Evolutionary conservation across 2,888 invertebrate species (phyloP), one percentile per base, ranked within the genome.

Genomic region (Adineta ricciae): DNA sequence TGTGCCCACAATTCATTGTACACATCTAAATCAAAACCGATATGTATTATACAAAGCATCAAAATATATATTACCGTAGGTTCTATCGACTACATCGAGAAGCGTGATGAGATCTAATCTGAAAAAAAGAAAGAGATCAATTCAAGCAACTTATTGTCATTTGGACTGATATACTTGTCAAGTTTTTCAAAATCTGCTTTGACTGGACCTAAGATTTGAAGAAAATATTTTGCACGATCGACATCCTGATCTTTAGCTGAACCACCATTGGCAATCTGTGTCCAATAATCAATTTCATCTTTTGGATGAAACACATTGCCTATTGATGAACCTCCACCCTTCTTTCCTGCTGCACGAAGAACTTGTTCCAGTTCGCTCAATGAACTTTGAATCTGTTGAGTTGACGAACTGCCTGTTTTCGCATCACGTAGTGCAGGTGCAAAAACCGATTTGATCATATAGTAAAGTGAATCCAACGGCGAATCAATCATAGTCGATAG

Each of bases 1-100:
- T 90, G 90, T 87, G 95, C 94, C 98, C 97, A 98, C n/a, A 98
- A 91, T 89, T 97, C 96, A 90, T 98, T 97, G 38, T 86, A 86
- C 3, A 56, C 50, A 38, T 85, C 85, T 64, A 27, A 32, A 64
- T 27, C 2, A 46, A 46, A n/a, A n/a, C n/a, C n/a, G n/a, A n/a
- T n/a, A n/a, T n/a, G n/a, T n/a, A n/a, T n/a, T n/a, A n/a, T n/a
- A n/a, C n/a, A n/a, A n/a, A n/a, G n/a, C n/a, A n/a, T n/a, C n/a
- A n/a, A n/a, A n/a, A n/a, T n/a, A n/a, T n/a, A n/a, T 46, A 8
- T 46, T 46, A 64, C 64, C 32, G 38, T 85, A 84, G 14, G 84
- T 84, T 41, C 73, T 50, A 36, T 85, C 85, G 21, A 85, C 83
- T 14, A 49, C 82, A 82, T 85, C 85, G 8, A 83, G 7, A 24